Conservation (phyloP, 2,888 invertebrate genomes). For the Pollenia angustigena region DNA sequence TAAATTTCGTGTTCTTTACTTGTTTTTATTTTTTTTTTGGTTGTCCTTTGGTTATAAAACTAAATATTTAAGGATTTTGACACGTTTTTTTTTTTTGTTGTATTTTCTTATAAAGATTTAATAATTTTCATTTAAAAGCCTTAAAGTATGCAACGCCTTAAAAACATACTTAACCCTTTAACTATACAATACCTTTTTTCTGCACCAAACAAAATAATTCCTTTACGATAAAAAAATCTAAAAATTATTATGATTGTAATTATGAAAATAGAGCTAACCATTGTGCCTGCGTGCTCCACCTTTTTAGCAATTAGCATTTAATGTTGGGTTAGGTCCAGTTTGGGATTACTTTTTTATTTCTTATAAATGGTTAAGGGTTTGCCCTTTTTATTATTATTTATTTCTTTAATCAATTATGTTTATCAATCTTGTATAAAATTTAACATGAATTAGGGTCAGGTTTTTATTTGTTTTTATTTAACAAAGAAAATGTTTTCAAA, state of each 20-base stretch:
- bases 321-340: constrained; percentile 13
- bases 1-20: constrained; percentile 35
- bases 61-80: constrained; percentile 38
- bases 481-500: no score
- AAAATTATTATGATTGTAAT: constrained; percentile 14
- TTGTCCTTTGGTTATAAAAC: constrained; percentile 17
- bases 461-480: not conserved
- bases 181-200: not conserved
- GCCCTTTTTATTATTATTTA: constrained; percentile 14
- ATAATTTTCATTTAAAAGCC: constrained; percentile 25
- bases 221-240: constrained; percentile 1
- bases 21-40: constrained; percentile 13
- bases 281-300: not conserved
- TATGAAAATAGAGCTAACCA: constrained; percentile 38
- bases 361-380: constrained; percentile 14
- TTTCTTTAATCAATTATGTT: constrained; percentile 28
- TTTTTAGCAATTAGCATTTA: constrained; percentile 56
- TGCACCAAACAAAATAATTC: constrained; percentile 9
- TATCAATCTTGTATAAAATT: constrained; percentile 4
- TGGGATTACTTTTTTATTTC: not conserved
- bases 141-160: constrained; percentile 27
- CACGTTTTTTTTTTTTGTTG: not conserved
- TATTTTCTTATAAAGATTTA: constrained; percentile 4
- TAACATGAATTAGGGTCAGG: not conserved
- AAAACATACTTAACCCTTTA: no score